A percentile compares a stretch with the other conserved stretches of the same genome.
phyloP scores from a whole-genome alignment of 1,140 invertebrate species.

The Holotrichia oblita region DNA sequence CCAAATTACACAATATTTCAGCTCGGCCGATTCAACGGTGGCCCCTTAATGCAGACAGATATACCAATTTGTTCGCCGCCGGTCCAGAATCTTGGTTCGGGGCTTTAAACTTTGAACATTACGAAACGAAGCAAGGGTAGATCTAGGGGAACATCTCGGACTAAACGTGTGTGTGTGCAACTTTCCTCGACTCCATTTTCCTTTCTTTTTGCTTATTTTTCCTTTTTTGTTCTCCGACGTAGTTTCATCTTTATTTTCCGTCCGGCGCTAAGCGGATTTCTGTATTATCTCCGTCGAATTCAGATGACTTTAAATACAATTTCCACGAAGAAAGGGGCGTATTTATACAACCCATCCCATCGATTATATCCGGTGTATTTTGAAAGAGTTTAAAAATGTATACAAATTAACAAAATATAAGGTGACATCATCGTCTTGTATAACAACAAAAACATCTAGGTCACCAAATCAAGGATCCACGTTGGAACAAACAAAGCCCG shows the following conservation, averaged over 20 bases:
- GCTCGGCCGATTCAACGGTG: conserved; percentile 37
- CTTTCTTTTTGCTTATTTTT: not conserved
- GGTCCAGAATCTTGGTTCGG: conserved; percentile 44
- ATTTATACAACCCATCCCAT: too few relatives aligned
- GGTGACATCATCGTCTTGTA: too few relatives aligned
- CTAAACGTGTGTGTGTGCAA: too few relatives aligned
- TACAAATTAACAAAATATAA: too few relatives aligned
- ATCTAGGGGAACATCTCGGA: too few relatives aligned
- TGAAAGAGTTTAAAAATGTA: too few relatives aligned
- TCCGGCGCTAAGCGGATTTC: not conserved
- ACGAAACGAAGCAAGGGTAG: conserved; percentile 26
- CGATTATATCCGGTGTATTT: too few relatives aligned
- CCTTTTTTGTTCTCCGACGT: not conserved
- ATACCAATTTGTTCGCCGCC: conserved; percentile 49
- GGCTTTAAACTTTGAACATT: conserved; percentile 51
- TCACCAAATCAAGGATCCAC: too few relatives aligned
- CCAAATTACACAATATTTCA: conserved; percentile 50
- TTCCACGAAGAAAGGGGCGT: not conserved
- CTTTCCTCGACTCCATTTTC: too few relatives aligned
- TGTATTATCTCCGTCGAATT: conserved; percentile 23
- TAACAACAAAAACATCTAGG: too few relatives aligned
- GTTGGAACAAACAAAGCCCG: too few relatives aligned
- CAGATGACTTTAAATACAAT: conserved; percentile 32
- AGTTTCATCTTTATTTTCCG: not conserved
- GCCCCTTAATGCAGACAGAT: conserved; percentile 50